These are phyloP conservation scores for Ectemnius cavifrons DNA, from an alignment of 2,888 invertebrate genomes.

Conservation along the genomic window DNA sequence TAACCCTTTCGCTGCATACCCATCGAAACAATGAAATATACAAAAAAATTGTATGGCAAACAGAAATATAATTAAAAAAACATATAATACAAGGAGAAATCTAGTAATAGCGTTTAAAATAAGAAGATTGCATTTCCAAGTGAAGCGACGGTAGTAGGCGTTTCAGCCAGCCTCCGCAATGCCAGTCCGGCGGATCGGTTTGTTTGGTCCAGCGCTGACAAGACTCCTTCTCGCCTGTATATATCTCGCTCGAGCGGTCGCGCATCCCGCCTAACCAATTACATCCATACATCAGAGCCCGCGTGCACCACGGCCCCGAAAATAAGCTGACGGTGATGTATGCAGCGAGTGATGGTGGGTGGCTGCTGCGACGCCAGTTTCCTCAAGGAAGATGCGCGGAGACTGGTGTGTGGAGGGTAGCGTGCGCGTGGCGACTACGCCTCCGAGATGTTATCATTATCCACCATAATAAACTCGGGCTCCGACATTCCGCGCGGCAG, in stretches of 20 bases:
- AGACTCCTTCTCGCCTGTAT: slow-evolving; percentile 19
- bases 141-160: neutral
- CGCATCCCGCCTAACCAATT: slow-evolving; percentile 73
- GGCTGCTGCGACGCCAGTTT: slow-evolving; percentile 45
- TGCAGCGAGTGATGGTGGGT: slow-evolving; percentile 59
- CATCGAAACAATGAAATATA: too few species aligned
- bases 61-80: too few species aligned
- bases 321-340: slow-evolving; percentile 75
- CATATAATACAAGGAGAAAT: too few species aligned
- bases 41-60: too few species aligned
- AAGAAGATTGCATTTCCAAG: too few species aligned
- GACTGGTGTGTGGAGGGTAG: slow-evolving; percentile 2
- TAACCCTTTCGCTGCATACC: too few species aligned
- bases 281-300: slow-evolving; percentile 71
- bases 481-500: slow-evolving; percentile 67
- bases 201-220: slow-evolving; percentile 23
- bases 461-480: slow-evolving; percentile 72
- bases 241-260: slow-evolving; percentile 38
- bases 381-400: slow-evolving; percentile 27
- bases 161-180: slow-evolving; percentile 9
- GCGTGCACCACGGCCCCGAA: slow-evolving; percentile 61
- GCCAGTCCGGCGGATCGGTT: slow-evolving; percentile 30
- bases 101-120: too few species aligned
- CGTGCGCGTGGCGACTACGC: slow-evolving; percentile 59
- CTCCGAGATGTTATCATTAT: slow-evolving; percentile 75